Conservation (phyloP, 2,113 vertebrate species). For the Antechinus stuartii region DNA sequence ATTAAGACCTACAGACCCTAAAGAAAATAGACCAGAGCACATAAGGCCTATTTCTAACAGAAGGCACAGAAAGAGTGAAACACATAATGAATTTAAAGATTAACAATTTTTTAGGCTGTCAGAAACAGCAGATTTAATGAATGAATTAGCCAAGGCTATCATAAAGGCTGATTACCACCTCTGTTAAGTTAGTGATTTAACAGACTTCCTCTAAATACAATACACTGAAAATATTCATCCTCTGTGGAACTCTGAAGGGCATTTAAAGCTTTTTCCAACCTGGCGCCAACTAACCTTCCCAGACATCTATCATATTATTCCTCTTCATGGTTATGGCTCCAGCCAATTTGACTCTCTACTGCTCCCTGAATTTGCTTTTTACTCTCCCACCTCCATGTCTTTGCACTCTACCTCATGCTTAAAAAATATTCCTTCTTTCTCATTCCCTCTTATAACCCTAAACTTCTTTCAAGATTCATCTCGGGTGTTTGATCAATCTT, state of each 20-base stretch:
- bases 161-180: neutral
- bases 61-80: neutral
- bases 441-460: neutral
- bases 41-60: neutral
- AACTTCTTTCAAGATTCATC: neutral
- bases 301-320: neutral
- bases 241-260: neutral
- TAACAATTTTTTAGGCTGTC: neutral
- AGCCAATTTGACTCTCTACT: neutral
- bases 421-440: neutral
- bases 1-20: neutral
- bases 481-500: neutral
- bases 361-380: neutral
- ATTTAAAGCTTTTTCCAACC: neutral
- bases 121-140: neutral
- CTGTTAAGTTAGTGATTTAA: neutral
- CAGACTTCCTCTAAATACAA: neutral
- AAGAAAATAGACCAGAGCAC: constrained; percentile 6
- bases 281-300: neutral
- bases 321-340: neutral
- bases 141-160: neutral
- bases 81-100: neutral
- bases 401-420: neutral
- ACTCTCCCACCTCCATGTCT: neutral
- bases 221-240: neutral